Base-by-base conservation (phyloP, 2,113 vertebrate species). In the Tupaia chinensis region DNA sequence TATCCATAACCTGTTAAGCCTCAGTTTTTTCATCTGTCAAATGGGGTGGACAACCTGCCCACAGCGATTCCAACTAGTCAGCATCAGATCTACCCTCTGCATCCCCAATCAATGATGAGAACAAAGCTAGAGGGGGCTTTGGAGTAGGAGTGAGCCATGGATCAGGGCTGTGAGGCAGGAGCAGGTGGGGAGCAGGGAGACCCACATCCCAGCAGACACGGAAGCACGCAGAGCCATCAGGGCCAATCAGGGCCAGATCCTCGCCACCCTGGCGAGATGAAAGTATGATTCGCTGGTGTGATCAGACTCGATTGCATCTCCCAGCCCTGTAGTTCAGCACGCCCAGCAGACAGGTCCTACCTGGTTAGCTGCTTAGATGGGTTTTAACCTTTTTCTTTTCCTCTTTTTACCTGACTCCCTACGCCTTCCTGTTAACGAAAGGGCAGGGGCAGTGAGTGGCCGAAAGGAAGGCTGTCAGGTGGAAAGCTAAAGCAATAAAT, bases 321-420 rank as follows among this genome's bases (percentile, higher is more conserved):
- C 97, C 98, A 97, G 97, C 85, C 97, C 98, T 93, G 97, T 98
- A 97, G 97, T 95, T 91, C 69, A 89, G 87, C 65, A 66, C 94
- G 61, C 96, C 97, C 94, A 95, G 97, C 91, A 70, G 87, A 90
- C 54, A 70, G 98, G 97, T 99, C 99, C 99, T 99, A 99, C 99
- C 99, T 99, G 99, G 98, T 99, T 96, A 98, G 98, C 98, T 98
- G 98, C 99, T 98, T 99, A 99, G 98, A 99, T 99, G 97, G 99
- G 98, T 98, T 99, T 99, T 99, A 99, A 99, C 98, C 98, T 99
- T 99, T 99, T 99, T 98, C 99, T 98, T 99, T 99, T 99, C 99
- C 99, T 98, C 99, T 99, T 99, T 99, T 99, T 99, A 99, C 99
- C 99, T 99, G 99, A 99, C 98, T 99, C 99, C 99, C 99, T 99